These are phyloP conservation scores for Diaperis boleti DNA, from an alignment of 2,888 invertebrate species.

Conservation along the genomic window DNA sequence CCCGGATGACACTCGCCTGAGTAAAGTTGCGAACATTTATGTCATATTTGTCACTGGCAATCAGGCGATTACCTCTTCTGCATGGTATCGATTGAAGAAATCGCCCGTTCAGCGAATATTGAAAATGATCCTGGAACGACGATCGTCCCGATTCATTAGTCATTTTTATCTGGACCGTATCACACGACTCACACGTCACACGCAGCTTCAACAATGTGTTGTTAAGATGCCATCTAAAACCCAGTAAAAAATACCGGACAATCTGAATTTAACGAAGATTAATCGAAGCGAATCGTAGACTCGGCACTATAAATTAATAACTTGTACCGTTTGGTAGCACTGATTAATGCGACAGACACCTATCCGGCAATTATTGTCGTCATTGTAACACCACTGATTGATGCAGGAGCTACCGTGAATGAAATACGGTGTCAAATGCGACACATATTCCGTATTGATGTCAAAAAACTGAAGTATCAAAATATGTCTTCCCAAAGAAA, in stretches of 20 bases:
- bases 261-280: slow-evolving; percentile 65
- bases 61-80: not conserved
- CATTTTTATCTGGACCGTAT: slow-evolving; percentile 60
- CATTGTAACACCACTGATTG: slow-evolving; percentile 57
- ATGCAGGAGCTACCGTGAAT: slow-evolving; percentile 47
- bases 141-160: slow-evolving; percentile 54
- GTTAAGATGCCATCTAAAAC: slow-evolving; percentile 60
- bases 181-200: slow-evolving; percentile 56
- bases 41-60: slow-evolving; percentile 10
- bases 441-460: not conserved
- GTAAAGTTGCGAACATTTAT: not conserved
- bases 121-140: slow-evolving; percentile 38
- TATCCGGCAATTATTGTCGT: slow-evolving; percentile 57
- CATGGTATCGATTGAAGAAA: not conserved
- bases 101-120: slow-evolving; percentile 32
- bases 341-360: slow-evolving; percentile 57
- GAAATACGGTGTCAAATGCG: not conserved
- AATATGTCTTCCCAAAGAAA: too few relatives aligned
- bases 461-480: too few relatives aligned
- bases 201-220: slow-evolving; percentile 59
- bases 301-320: slow-evolving; percentile 59
- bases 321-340: slow-evolving; percentile 51
- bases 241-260: slow-evolving; percentile 57
- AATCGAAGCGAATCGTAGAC: slow-evolving; percentile 59
- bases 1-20: not conserved